These are phyloP conservation scores for Hapalemur alaotrensis DNA, from an alignment of 2,797 vertebrate genomes.

Conservation along the genomic window DNA sequence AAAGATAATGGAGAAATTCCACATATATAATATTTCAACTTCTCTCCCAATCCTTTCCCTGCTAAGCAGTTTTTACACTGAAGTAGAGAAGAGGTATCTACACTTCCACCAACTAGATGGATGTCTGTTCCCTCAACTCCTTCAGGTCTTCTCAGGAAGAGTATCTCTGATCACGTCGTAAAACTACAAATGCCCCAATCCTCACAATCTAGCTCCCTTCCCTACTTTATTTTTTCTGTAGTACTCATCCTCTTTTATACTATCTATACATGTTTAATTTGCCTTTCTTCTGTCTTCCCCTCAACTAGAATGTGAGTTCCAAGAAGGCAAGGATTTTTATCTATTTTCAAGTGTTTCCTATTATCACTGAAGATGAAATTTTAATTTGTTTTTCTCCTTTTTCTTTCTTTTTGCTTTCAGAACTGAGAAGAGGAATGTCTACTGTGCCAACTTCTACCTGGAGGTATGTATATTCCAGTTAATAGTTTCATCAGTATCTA, in stretches of 20 bases:
- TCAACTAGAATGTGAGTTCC: background rate
- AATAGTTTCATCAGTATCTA: background rate
- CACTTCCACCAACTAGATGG: background rate
- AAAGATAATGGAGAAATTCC: background rate
- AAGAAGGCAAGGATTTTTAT: background rate
- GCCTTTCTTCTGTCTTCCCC: background rate
- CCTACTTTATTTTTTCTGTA: background rate
- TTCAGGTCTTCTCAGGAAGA: background rate
- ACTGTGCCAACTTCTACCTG: background rate
- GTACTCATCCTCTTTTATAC: background rate
- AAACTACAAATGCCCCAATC: background rate
- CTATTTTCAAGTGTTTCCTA: background rate
- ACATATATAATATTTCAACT: background rate
- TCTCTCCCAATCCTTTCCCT: background rate
- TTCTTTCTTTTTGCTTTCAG: background rate
- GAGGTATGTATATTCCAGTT: background rate
- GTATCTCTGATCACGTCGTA: rapidly evolving
- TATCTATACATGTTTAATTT: background rate
- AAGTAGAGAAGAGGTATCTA: background rate
- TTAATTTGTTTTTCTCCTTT: background rate
- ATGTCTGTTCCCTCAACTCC: background rate
- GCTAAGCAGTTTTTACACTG: background rate
- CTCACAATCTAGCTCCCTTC: background rate
- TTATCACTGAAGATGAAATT: background rate
- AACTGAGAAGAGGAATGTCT: background rate